Conservation (phyloP, 2,797 vertebrate species). For the Acanthornis magna region DNA sequence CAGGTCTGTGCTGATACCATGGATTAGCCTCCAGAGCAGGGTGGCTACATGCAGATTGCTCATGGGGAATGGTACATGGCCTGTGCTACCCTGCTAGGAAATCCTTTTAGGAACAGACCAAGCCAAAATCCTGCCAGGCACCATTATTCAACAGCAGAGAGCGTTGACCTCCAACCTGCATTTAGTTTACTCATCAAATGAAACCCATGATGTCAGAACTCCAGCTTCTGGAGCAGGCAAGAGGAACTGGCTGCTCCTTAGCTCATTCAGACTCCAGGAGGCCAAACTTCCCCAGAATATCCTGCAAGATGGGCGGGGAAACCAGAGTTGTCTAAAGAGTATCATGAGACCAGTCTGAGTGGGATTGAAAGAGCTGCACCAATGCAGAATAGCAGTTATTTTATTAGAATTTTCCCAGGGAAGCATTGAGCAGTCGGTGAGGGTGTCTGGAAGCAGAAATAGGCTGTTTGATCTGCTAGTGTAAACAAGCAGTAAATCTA, state of each 20-base stretch:
- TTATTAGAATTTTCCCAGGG: constrained; percentile 41
- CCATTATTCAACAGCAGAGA: background rate
- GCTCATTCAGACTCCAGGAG: background rate
- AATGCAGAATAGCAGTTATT: background rate
- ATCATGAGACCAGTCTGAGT: background rate
- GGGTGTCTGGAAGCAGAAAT: constrained; percentile 8
- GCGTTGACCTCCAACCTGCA: background rate
- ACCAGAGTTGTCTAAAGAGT: background rate
- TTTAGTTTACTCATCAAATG: background rate
- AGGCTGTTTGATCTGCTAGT: background rate
- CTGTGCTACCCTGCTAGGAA: background rate
- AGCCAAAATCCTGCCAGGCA: background rate
- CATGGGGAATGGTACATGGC: background rate
- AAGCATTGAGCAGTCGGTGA: background rate
- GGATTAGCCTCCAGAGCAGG: background rate
- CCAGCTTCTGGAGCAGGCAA: background rate
- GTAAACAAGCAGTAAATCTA: constrained; percentile 47
- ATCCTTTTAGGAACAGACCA: background rate
- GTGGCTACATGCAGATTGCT: background rate
- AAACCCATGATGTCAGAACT: background rate
- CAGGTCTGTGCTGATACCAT: background rate
- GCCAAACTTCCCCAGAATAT: background rate
- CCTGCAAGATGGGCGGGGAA: background rate
- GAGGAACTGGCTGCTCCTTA: background rate
- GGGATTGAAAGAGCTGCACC: fast-evolving